phyloP scores from a whole-genome alignment of 2,113 vertebrate species.

The Nesogale talazaci region DNA sequence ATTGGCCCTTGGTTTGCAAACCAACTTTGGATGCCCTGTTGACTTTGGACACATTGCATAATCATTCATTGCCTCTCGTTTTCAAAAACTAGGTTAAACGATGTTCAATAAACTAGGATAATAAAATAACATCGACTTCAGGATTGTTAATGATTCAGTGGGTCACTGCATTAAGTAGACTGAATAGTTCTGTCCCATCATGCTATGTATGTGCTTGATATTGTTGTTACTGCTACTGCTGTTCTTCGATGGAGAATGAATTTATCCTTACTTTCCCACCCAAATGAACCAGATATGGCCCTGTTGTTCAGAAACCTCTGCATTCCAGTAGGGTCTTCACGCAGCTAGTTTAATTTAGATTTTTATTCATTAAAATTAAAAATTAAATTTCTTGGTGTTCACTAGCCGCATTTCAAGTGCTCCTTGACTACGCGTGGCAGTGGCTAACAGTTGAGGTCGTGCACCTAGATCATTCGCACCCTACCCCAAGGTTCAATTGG shows the following conservation, averaged over 20 bases:
- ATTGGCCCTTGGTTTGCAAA: not conserved
- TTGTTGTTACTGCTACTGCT: not conserved
- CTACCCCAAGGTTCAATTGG: not conserved
- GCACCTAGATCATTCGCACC: not conserved
- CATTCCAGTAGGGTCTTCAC: not conserved
- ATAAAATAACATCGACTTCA: not conserved
- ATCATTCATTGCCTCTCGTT: not conserved
- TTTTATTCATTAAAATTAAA: conserved; percentile 4
- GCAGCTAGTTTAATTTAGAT: no score
- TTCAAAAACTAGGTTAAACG: no score
- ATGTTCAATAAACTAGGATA: not conserved
- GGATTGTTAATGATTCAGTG: not conserved
- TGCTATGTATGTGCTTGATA: not conserved
- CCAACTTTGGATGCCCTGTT: not conserved
- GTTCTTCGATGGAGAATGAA: not conserved
- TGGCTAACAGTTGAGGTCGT: not conserved
- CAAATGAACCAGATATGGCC: not conserved
- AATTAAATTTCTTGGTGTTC: not conserved
- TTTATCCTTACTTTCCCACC: not conserved
- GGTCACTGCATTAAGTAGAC: not conserved
- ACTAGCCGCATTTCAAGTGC: not conserved
- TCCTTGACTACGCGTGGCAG: not conserved
- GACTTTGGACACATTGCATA: not conserved
- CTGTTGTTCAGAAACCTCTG: not conserved
- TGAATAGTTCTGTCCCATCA: not conserved